These are phyloP conservation scores for Aporophyla nigra DNA, from an alignment of 2,888 invertebrate genomes.

Conservation along the genomic window DNA sequence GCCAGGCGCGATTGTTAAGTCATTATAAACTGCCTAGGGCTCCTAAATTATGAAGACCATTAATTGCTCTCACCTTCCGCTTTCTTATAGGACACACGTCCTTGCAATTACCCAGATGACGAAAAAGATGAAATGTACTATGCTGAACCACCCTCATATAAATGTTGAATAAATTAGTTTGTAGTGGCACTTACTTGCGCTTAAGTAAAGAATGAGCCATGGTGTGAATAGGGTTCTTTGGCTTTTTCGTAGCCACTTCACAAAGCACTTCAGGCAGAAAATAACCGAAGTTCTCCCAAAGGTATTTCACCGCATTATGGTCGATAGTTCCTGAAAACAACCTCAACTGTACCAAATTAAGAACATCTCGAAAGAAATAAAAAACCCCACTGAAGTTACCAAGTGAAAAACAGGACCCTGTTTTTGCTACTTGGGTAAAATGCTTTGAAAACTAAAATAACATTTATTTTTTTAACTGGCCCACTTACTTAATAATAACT, in stretches of 20 bases:
- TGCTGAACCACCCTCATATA: not conserved
- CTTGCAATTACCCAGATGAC: not conserved
- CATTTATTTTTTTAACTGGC: no score
- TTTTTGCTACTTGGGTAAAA: not conserved
- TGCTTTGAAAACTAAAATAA: no score
- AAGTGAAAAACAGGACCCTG: not conserved
- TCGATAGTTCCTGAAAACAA: slow-evolving; percentile 73
- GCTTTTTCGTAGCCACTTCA: slow-evolving; percentile 72
- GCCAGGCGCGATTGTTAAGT: not conserved
- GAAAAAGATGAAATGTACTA: not conserved
- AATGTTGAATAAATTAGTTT: not conserved
- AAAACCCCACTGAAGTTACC: not conserved
- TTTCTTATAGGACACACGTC: not conserved
- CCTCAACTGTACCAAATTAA: not conserved
- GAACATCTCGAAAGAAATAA: not conserved
- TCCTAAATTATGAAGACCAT: not conserved
- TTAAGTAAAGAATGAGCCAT: slow-evolving; percentile 80
- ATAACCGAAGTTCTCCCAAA: slow-evolving; percentile 81
- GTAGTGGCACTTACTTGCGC: slow-evolving; percentile 74
- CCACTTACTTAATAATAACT: no score
- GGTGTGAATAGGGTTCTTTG: slow-evolving; percentile 82
- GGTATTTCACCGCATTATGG: slow-evolving; percentile 75
- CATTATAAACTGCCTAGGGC: not conserved
- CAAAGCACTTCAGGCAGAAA: slow-evolving; percentile 78
- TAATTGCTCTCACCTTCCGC: not conserved